Conservation (phyloP, 2,888 invertebrate genomes). For the Monochamus alternatus region DNA sequence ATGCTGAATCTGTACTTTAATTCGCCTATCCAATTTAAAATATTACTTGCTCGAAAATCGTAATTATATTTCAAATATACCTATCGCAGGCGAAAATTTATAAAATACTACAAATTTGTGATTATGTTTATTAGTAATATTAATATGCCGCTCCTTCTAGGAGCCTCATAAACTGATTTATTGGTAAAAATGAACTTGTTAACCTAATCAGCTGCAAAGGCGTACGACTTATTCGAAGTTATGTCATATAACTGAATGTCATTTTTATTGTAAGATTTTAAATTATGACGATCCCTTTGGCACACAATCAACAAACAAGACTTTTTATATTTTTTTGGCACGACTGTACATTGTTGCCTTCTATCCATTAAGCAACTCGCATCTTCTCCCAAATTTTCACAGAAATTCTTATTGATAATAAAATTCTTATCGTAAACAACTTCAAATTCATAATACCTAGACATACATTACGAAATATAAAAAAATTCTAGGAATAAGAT, state of each 20-base stretch:
- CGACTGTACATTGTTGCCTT: not conserved
- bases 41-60: too few species aligned
- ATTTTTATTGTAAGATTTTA: not conserved
- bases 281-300: not conserved
- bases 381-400: too few species aligned
- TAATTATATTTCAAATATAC: too few species aligned
- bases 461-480: too few species aligned
- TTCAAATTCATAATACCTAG: too few species aligned
- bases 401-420: too few species aligned
- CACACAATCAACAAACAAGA: not conserved
- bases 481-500: too few species aligned
- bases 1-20: too few species aligned
- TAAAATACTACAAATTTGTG: too few species aligned
- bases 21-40: too few species aligned
- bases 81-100: too few species aligned
- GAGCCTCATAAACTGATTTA: not conserved
- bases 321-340: not conserved
- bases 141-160: not conserved
- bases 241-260: not conserved
- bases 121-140: not conserved
- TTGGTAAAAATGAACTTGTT: not conserved
- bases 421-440: too few species aligned
- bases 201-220: not conserved
- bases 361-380: not conserved
- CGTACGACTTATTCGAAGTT: not conserved